Evolutionary conservation across 2,888 invertebrate species (phyloP).

Genomic region (Fragum fragum): DNA sequence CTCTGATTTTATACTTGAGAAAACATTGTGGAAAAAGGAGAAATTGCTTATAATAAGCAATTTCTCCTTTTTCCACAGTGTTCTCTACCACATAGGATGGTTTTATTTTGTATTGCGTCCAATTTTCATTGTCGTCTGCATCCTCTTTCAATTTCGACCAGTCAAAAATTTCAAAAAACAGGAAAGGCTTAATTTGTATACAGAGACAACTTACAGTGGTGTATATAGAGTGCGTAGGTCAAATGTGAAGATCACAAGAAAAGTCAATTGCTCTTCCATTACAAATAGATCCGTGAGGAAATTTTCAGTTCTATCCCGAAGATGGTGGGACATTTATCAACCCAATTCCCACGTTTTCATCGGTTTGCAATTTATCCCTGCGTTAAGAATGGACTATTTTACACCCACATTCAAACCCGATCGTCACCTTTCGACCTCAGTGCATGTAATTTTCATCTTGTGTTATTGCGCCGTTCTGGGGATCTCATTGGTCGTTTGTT

Average conservation of each 20-base stretch:
- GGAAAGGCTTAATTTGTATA: no score
- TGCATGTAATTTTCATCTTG: constrained; percentile 48
- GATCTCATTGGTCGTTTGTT: constrained; percentile 50
- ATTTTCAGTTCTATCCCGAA: background rate
- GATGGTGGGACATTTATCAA: constrained; percentile 14
- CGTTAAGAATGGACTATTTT: constrained; percentile 39
- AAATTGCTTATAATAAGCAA: no score
- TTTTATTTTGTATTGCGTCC: no score
- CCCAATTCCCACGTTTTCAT: constrained; percentile 46
- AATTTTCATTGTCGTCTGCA: no score
- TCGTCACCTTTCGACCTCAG: constrained; percentile 42
- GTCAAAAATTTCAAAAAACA: no score
- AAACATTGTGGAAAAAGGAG: no score
- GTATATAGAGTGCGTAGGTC: no score
- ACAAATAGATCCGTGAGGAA: constrained; percentile 7
- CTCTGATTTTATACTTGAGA: no score
- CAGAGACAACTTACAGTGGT: no score
- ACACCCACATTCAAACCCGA: constrained; percentile 39
- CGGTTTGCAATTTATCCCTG: constrained; percentile 42
- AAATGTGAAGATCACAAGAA: background rate
- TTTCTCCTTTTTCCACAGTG: no score
- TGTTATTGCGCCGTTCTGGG: constrained; percentile 31
- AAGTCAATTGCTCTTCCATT: background rate
- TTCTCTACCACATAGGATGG: no score
- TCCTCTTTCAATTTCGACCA: no score